Conservation (phyloP, 2,797 vertebrate genomes). For the Sitta carolinensis region DNA sequence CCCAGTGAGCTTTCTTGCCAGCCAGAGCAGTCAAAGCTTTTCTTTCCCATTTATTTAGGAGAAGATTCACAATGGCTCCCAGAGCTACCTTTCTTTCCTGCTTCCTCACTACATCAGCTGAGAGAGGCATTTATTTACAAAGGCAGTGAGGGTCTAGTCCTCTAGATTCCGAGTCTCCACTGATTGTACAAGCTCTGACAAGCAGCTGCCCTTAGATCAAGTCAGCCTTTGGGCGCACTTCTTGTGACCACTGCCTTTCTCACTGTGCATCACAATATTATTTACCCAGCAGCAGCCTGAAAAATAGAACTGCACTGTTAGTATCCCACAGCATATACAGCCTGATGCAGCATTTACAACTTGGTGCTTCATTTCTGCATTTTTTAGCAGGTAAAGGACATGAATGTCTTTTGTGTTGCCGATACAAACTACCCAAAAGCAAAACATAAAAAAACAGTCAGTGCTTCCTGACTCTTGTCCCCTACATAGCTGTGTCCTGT, state of each 20-base stretch:
- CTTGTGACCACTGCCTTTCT: neutral
- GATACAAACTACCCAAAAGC: neutral
- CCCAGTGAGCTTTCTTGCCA: neutral
- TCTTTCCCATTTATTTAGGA: neutral
- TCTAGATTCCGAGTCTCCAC: neutral
- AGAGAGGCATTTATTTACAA: neutral
- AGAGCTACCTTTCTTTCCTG: neutral
- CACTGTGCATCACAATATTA: neutral
- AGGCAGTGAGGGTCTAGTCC: neutral
- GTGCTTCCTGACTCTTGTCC: no score
- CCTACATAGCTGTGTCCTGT: neutral
- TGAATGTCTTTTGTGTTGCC: neutral
- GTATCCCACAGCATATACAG: neutral
- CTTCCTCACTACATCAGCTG: neutral
- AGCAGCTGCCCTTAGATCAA: neutral
- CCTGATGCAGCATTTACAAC: neutral
- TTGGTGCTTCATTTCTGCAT: neutral
- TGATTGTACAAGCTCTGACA: rapidly evolving
- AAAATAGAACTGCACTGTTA: neutral
- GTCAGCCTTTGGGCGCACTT: neutral
- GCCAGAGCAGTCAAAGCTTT: neutral
- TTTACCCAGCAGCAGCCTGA: neutral
- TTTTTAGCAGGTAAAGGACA: neutral
- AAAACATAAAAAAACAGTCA: neutral
- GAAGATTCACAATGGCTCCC: neutral